Evolutionary conservation across 2,888 invertebrate genomes (phyloP), one percentile per base, ranked within the genome.

Genomic region (Papilio protenor): DNA sequence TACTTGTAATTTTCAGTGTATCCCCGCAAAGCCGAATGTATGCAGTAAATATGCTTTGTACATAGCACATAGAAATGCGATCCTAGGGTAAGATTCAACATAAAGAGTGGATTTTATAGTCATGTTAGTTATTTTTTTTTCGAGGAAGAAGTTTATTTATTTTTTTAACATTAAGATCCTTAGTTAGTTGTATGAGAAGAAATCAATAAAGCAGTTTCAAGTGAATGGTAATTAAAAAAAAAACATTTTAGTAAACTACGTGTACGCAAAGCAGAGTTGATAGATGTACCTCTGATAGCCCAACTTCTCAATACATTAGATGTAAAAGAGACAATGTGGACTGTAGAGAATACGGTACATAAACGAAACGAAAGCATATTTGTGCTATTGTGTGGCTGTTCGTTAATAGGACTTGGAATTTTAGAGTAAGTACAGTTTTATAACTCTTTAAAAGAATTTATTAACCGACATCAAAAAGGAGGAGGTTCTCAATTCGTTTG

Each of bases 191-290:
- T 27, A 2, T 27, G n/a, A n/a, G n/a, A n/a, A 27, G 27, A 27
- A 27, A 27, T 27, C 27, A 27, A 27, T 27, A 3, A 27, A 27
- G 27, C 27, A 27, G 27, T 27, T 27, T 27, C 3, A 27, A 27
- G 3, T 27, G 27, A 27, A 27, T 27, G 27, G 27, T 27, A 27
- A 27, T 27, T 27, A 27, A 27, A 27, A 27, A 27, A 27, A 27
- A 27, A n/a, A 55, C n/a, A 78, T 12, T 77, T 75, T 75, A 94
- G 94, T 14, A 92, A 88, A 79, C 72, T 94, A 21, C 85, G 93
- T n/a, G 93, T 94, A 1, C 90, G 94, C 0, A 83, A 84, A 81
- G 93, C 91, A 0, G 94, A 94, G 79, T 77, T 91, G 10, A 85
- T 88, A 0, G 94, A 94, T 59, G 84, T 94, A 40, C 93, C 94